Conservation (phyloP, 2,797 vertebrate genomes). For the Rhinella marina region DNA sequence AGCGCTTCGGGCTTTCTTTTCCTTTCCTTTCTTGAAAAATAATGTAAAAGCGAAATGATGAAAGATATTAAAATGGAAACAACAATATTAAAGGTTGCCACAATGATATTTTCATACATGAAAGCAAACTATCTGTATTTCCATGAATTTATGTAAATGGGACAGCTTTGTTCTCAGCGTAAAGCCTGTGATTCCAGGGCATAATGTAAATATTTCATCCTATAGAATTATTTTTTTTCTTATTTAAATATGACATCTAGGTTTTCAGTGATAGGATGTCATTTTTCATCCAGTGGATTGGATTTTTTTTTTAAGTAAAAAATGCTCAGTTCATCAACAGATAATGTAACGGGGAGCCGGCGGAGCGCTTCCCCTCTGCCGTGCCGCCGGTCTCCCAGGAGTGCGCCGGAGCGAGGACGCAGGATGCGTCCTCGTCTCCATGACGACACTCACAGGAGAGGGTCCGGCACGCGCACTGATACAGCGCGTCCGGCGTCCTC, state of each 20-base stretch:
- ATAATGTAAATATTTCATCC: constrained; percentile 17
- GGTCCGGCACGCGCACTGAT: too few relatives aligned
- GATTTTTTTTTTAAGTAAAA: background rate
- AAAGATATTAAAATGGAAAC: constrained; percentile 48
- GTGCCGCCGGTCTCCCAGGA: too few relatives aligned
- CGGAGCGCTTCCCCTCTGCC: too few relatives aligned
- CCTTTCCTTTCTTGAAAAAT: constrained; percentile 45
- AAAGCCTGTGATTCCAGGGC: background rate
- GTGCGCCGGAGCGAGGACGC: too few relatives aligned
- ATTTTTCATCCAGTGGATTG: background rate
- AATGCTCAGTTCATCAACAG: background rate
- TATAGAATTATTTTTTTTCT: background rate
- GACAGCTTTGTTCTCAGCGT: constrained; percentile 15
- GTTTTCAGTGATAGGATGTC: constrained; percentile 5
- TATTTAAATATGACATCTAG: background rate
- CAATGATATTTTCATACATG: constrained; percentile 36
- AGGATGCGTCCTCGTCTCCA: too few relatives aligned
- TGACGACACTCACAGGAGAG: too few relatives aligned
- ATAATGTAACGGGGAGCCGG: too few relatives aligned
- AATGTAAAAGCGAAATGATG: constrained; percentile 46
- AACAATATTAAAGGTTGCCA: constrained; percentile 46
- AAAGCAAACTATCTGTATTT: constrained; percentile 9
- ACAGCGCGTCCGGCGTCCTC: too few relatives aligned
- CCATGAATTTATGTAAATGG: constrained; percentile 40
- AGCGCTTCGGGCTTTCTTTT: constrained; percentile 19